Evolutionary conservation across 2,888 invertebrate species (phyloP).

Genomic region (Deroplatys truncata): DNA sequence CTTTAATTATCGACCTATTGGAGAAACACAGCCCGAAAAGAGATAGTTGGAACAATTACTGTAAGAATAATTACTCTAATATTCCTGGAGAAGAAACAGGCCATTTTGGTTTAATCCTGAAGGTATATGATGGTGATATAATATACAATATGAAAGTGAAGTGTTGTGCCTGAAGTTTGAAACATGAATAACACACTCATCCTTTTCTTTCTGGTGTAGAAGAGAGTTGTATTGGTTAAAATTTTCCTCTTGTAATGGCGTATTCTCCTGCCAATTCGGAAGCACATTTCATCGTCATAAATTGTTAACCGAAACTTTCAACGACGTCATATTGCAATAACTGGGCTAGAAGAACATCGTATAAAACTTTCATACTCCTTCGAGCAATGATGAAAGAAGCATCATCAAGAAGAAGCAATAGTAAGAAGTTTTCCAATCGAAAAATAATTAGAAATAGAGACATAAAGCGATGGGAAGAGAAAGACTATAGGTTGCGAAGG

Average conservation of each 20-base stretch:
- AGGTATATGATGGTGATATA: no score
- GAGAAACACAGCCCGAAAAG: no score
- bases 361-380: neutral
- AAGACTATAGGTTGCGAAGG: neutral
- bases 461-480: neutral
- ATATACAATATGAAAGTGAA: no score
- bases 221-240: no score
- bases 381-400: neutral
- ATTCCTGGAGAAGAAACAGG: no score
- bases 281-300: neutral
- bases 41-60: no score
- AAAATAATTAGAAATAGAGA: conserved; percentile 5
- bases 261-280: neutral
- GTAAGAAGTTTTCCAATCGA: conserved; percentile 1
- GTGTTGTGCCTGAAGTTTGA: no score
- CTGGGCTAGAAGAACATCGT: neutral
- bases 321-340: neutral
- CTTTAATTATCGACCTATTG: no score
- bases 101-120: no score
- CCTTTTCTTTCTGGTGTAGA: no score
- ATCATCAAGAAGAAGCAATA: neutral
- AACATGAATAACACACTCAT: rapidly evolving
- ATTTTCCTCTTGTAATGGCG: no score
- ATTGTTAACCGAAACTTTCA: neutral
- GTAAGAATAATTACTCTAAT: no score